Evolutionary conservation across 2,797 vertebrate species (phyloP), one percentile per base, ranked within the genome.

Genomic region (Sebastes iracundus): DNA sequence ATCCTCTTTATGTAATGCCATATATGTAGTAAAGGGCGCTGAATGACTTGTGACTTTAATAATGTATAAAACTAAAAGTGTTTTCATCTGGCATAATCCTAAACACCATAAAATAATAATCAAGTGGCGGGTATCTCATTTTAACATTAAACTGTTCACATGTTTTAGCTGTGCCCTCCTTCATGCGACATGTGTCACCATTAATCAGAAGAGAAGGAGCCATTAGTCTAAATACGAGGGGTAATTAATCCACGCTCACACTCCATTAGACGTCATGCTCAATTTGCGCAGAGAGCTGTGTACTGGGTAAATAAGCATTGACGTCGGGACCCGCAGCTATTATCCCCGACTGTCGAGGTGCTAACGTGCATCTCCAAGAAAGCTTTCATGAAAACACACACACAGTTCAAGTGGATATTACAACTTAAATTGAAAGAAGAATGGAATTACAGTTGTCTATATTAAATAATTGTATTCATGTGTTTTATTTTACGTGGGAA

Each of bases 191-290:
- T 58, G 88, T 91, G 89, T 90, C 87, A 86, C 85, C 85, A 88
- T 93, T 92, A 89, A 93, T 92, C 88, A 90, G 77, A 75, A 55
- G 86, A 88, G 93, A 93, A 88, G 83, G 84, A 91, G 89, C 89
- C 87, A 91, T 94, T 93, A 93, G 90, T 90, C 82, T 88, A 81
- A 80, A 92, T 77, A 84, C 12, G 25, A 38, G 80, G 68, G 84
- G 70, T 91, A 94, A 94, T 95, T 94, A 94, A 91, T 90, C 86
- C 69, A 60, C 33, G 35, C 88, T 90, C 76, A 85, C 86, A 87
- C 88, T 77, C 87, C 87, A 89, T 92, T 91, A 93, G 88, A 89
- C 65, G 81, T 88, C 88, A 88, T 79, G 87, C 85, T 90, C 86
- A 83, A 90, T 93, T 92, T 92, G 89, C 77, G 87, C 88, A 82